Base-by-base conservation (phyloP, 2,888 invertebrate species). In the Chamaedrilus cognettii region DNA sequence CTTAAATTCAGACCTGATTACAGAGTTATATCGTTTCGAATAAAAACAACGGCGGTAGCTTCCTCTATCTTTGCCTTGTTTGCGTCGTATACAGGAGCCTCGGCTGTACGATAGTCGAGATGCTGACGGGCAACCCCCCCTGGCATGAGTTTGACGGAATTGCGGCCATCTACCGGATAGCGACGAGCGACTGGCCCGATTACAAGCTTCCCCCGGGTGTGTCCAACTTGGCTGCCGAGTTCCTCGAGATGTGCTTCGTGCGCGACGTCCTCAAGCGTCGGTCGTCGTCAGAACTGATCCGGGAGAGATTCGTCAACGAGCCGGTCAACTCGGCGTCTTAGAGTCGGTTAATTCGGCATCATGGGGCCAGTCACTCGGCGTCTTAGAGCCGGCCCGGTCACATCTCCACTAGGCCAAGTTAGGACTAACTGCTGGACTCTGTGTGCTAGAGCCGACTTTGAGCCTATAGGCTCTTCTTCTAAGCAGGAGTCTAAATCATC, bases 51-150 rank as follows among this genome's bases (percentile, higher is more conserved):
- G n/a, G n/a, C n/a, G n/a, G n/a, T n/a, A n/a, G n/a, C n/a, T n/a
- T n/a, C n/a, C n/a, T n/a, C n/a, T n/a, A n/a, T n/a, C n/a, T n/a
- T n/a, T n/a, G n/a, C n/a, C n/a, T n/a, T n/a, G n/a, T n/a, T n/a
- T n/a, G n/a, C n/a, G n/a, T n/a, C n/a, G n/a, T n/a, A 77, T 74
- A n/a, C 78, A 84, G 84, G 84, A 83, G 83, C 72, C 72, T 84
- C 3, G 84, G 81, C n/a, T 82, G 83, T 70, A 83, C 84, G 0
- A 75, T 84, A 26, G 83, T 84, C 26, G 84, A 84, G 76, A 83
- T 84, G 83, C 72, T 84, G 32, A 82, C 82, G 0, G 76, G 74
- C 57, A 77, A 77, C 68, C 84, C 84, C n/a, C 84, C 84, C 0
- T 84, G 80, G 77, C 74, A 77, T 31, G 80, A 83, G 51, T 77